Conservation (phyloP, 2,113 vertebrate species). For the Entomyzon cyanotis region DNA sequence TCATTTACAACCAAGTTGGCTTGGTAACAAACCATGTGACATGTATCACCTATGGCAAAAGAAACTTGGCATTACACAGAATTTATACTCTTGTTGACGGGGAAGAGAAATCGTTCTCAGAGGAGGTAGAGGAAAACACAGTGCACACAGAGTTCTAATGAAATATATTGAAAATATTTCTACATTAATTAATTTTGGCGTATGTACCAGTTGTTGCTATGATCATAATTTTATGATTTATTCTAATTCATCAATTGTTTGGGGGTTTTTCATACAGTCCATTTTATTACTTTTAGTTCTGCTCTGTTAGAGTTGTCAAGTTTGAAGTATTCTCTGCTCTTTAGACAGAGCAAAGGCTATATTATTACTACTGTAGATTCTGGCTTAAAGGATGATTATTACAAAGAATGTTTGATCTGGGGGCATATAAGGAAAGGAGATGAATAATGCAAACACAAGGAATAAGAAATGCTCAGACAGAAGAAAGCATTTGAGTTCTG, state of each 20-base stretch:
- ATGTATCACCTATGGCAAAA: not conserved
- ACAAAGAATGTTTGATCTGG: not conserved
- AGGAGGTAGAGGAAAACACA: not conserved
- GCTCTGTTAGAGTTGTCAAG: not conserved
- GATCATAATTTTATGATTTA: not conserved
- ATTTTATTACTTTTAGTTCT: not conserved
- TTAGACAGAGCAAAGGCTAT: not conserved
- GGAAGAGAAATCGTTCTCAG: not conserved
- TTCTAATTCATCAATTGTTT: not conserved
- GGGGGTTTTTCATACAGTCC: not conserved
- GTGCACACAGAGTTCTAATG: not conserved
- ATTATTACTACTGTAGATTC: not conserved
- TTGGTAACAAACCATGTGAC: not conserved
- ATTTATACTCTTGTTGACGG: not conserved
- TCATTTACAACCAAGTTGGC: not conserved
- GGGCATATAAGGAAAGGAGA: not conserved
- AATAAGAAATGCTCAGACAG: not conserved
- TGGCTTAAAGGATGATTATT: not conserved
- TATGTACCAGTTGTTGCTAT: not conserved
- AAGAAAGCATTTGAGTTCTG: not conserved
- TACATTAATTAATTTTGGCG: not conserved
- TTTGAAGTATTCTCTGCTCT: not conserved
- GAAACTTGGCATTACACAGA: not conserved
- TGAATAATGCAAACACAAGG: not conserved
- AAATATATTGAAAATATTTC: not conserved